Evolutionary conservation across 2,113 vertebrate genomes (phyloP).

Genomic region (Laticauda laticaudata): DNA sequence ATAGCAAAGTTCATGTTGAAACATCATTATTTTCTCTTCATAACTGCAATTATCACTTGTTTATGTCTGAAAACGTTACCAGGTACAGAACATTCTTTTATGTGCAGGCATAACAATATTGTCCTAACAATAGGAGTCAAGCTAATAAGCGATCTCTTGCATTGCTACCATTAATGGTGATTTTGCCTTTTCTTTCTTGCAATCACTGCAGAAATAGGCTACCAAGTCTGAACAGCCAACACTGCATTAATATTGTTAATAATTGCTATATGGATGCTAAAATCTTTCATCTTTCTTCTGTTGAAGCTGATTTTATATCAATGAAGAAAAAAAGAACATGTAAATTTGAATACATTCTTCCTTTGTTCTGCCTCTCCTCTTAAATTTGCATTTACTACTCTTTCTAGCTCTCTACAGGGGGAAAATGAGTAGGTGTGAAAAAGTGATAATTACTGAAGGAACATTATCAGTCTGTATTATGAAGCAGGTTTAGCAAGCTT

Average conservation of each 20-base stretch:
- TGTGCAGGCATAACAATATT: not conserved
- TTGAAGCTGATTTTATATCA: not conserved
- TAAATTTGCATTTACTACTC: slow-evolving; percentile 31
- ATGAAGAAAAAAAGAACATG: not conserved
- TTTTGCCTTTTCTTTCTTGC: not conserved
- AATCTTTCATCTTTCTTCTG: not conserved
- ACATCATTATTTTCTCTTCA: not conserved
- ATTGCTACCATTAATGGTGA: not conserved
- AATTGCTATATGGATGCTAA: not conserved
- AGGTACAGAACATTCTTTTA: not conserved
- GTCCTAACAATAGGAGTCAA: not conserved
- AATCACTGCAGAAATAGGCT: not conserved
- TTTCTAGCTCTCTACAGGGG: slow-evolving; percentile 1
- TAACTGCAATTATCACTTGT: slow-evolving; percentile 10
- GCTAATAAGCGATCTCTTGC: not conserved
- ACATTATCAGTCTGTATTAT: slow-evolving; percentile 27
- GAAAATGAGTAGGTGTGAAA: slow-evolving; percentile 26
- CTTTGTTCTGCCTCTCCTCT: slow-evolving; percentile 19
- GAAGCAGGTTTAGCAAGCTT: slow-evolving; percentile 18
- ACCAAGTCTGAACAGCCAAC: not conserved
- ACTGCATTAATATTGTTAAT: not conserved
- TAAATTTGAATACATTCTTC: not conserved
- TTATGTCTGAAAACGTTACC: not conserved
- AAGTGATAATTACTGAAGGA: slow-evolving; percentile 32
- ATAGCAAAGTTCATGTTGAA: not conserved